Conservation (phyloP, 64 coral and sea anemone genomes). For the Montipora capricornis region DNA sequence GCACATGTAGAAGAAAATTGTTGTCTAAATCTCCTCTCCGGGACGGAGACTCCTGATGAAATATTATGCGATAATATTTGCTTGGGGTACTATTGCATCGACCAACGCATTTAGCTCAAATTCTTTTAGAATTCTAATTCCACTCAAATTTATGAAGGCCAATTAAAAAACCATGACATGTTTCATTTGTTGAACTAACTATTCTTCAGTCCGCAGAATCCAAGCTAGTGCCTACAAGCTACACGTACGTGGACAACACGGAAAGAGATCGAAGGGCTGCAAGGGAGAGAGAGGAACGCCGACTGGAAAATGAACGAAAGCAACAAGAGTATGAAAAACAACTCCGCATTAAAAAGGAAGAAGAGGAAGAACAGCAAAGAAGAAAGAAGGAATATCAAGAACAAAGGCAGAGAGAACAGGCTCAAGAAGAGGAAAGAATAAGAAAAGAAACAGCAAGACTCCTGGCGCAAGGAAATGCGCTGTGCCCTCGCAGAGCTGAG, state of each 20-base stretch:
- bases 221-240: background rate
- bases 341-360: slow-evolving; percentile 20
- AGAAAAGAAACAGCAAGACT: background rate
- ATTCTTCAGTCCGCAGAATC: background rate
- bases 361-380: slow-evolving; percentile 11
- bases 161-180: too few relatives aligned
- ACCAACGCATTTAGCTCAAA: too few relatives aligned
- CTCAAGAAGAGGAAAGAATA: background rate
- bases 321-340: slow-evolving; percentile 24
- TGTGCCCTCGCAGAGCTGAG: background rate
- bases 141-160: too few relatives aligned
- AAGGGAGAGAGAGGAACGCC: background rate
- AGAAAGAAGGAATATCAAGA: background rate
- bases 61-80: too few relatives aligned
- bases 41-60: too few relatives aligned
- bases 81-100: too few relatives aligned
- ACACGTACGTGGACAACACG: slow-evolving; percentile 39
- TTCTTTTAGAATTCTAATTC: too few relatives aligned
- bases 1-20: too few relatives aligned
- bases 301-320: slow-evolving; percentile 34
- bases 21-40: too few relatives aligned
- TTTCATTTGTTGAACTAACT: background rate
- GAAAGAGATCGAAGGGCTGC: background rate
- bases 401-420: background rate
- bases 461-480: background rate